Base-by-base conservation (phyloP, 2,888 invertebrate species). In the Tyria jacobaeae region DNA sequence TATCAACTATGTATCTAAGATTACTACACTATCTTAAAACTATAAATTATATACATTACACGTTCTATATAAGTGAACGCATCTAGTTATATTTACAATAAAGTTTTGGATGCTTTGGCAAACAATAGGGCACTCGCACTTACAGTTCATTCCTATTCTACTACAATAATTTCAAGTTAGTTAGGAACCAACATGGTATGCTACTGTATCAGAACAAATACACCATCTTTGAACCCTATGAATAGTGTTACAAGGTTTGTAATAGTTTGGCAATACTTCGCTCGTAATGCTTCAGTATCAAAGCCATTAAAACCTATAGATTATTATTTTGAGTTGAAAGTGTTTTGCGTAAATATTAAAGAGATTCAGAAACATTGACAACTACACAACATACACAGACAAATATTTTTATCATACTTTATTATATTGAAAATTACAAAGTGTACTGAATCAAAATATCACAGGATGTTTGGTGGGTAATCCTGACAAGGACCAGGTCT, bases 61-160 rank as follows among this genome's bases (percentile, higher is more conserved):
- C 80, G 82, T 71, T 75, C 78, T 62, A 68, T 83, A 83, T 77
- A 80, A 49, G 70, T 55, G 76, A 79, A 76, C 83, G 80, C 78
- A 55, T 70, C 81, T 85, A 82, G 72, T 64, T 70, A 85, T 92
- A 92, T 92, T 86, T 92, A 93, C 92, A 92, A 84, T 91, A 91
- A 90, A 90, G 76, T 78, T 91, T 88, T 89, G 87, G 84, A 90
- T 92, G 91, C 93, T 93, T 93, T 93, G 93, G 93, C 92, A 92
- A 92, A 85, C 79, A 82, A 85, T 82, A 88, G 92, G 91, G 91
- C 83, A 83, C 81, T 84, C 81, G 82, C 83, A 25, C 47, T 51
- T 34, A 53, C 65, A 72, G 75, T 70, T 76, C 54, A 72, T 80
- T 75, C 78, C 79, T 76, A 76, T 62, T 68, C 70, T 75, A 77